Base-by-base conservation (phyloP, 1,140 invertebrate genomes). In the Teleopsis dalmanni region DNA sequence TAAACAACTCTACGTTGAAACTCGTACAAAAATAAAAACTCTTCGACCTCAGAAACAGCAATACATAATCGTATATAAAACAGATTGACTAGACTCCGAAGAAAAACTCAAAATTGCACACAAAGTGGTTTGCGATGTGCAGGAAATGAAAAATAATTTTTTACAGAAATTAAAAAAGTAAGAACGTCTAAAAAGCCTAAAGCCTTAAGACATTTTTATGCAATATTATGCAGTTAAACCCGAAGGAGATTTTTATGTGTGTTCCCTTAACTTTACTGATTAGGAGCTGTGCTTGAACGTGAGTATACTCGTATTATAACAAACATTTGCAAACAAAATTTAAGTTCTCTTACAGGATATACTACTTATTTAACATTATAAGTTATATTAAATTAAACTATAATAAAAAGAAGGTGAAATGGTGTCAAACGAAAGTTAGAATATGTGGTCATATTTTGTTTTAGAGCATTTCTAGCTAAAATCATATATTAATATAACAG, bases 21-120 rank as follows among this genome's bases (percentile, higher is more conserved):
- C 40, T 26, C 40, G 23, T 42, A 42, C 40, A 31, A 47, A 52
- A 35, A 16, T 47, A 52, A 27, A 47, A 46, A 45, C 10, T 23
- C 31, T 35, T 13, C 22, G 21, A 44, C 14, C 23, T 13, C 18
- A 44, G 26, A 21, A 19, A 47, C 34, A 47, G 26, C 34, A 27
- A 22, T 35, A 34, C 43, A 33, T 36, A 27, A n/a, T n/a, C n/a
- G n/a, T n/a, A n/a, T n/a, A n/a, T n/a, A n/a, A n/a, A n/a, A n/a
- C n/a, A n/a, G n/a, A n/a, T n/a, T n/a, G n/a, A n/a, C n/a, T n/a
- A n/a, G n/a, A n/a, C n/a, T n/a, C n/a, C n/a, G n/a, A n/a, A n/a
- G n/a, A n/a, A n/a, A n/a, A n/a, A n/a, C n/a, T 43, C 41, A 43
- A 43, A 18, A 21, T 27, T 29, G 26, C 26, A 11, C n/a, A 25